Base-by-base conservation (phyloP, 1,140 invertebrate genomes). In the Chironomus striatipennis region DNA sequence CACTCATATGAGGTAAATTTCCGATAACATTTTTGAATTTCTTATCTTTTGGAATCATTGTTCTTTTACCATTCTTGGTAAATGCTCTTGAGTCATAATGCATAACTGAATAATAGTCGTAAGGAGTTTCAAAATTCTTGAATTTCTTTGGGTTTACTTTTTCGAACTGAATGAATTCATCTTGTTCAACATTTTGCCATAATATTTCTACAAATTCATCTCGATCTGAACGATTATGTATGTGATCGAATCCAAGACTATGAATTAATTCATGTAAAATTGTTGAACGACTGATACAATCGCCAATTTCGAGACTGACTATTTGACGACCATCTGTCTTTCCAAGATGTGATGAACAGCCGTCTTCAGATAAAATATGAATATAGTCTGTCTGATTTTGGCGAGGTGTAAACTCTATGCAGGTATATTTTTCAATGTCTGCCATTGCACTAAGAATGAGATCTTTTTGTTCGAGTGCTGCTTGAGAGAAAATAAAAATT, bases 21-120 rank as follows among this genome's bases (percentile, higher is more conserved):
- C 90, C 90, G 74, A 91, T 10, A 10, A 57, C 7, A 2, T 57
- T 57, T 7, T 2, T 12, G 7, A 2, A 57, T 57, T n/a, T n/a
- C 7, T 57, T 2, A 12, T 57, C n/a, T 7, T 10, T 57, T 57
- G 47, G 47, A 2, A 57, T 2, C 1, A 57, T 57, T 2, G 47
- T 57, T 10, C n/a, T 34, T 86, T 78, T n/a, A 84, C 86, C 78
- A 34, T 90, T 89, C 76, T 83, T 85, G 1, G 87, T 87, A 76
- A 90, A 91, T 8, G 88, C 88, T 73, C 83, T 81, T 10, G 84
- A 81, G 75, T 86, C 87, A 77, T 92, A 91, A 78, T 92, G 90
- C 90, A 91, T 91, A 7, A 92, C 84, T 78, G 88, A 90, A 7
- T 83, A 80, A 77, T 90, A 91, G 80, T 91, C 90, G 77, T 92